Evolutionary conservation across 2,888 invertebrate species (phyloP).

Genomic region (Hyles lineata): DNA sequence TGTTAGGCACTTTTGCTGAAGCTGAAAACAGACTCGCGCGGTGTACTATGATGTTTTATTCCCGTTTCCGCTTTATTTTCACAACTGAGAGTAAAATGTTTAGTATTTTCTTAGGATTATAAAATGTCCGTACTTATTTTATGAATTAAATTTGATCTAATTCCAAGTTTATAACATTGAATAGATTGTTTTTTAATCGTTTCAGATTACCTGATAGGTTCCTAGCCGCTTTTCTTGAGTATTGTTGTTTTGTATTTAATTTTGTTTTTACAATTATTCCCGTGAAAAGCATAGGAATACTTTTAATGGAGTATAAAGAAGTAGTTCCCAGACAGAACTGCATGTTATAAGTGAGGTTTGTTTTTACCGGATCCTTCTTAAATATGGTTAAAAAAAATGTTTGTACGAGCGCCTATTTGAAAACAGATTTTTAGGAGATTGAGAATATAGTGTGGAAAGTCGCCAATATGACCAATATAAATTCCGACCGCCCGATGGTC

Average conservation of each 20-base stretch:
- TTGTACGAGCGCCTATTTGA: neutral
- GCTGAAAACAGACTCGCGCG: slow-evolving; percentile 42
- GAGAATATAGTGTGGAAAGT: no score
- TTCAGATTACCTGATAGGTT: neutral
- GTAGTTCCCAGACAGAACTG: no score
- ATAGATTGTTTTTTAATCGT: neutral
- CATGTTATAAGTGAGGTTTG: no score
- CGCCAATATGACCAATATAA: neutral
- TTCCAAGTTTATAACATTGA: neutral
- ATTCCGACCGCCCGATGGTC: neutral
- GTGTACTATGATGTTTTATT: slow-evolving; percentile 43
- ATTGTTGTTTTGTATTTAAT: neutral
- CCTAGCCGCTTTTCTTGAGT: neutral
- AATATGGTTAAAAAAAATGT: no score
- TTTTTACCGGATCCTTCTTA: no score
- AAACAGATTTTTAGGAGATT: neutral
- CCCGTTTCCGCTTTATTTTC: slow-evolving; percentile 46
- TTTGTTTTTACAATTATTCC: no score
- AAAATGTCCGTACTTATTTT: neutral
- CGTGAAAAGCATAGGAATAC: no score
- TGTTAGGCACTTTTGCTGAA: slow-evolving; percentile 35
- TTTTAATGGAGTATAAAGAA: no score
- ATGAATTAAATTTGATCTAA: neutral
- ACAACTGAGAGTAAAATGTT: slow-evolving; percentile 41
- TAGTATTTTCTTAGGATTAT: slow-evolving; percentile 1